Base-by-base conservation (phyloP, 2,113 vertebrate species). In the Prunella himalayana region DNA sequence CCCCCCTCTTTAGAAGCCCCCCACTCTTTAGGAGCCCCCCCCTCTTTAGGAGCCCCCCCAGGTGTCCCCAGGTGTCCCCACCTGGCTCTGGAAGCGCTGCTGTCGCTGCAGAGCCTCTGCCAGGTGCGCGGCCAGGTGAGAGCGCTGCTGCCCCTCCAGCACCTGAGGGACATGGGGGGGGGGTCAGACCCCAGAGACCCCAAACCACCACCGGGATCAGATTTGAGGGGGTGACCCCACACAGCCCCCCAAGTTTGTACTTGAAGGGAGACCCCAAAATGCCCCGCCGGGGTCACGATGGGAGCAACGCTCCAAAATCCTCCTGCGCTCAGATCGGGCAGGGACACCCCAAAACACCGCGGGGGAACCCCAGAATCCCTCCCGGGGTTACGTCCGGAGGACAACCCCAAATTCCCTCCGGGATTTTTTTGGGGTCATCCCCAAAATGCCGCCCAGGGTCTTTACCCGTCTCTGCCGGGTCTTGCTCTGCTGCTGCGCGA, bases 321-420 rank as follows among this genome's bases (percentile, higher is more conserved):
- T n/a, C 22, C 6, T 11, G 7, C 2, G 6, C 27, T 30, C 27
- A 3, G 19, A 30, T 23, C 5, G 2, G 20, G 5, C 19, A 16
- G 25, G 18, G 9, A 35, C 13, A 28, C 13, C 45, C 17, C 65
- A 68, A 37, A 50, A 49, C 1, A 15, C 24, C 25, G 7, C 47
- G 13, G n/a, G 45, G 9, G 8, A 24, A 11, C 13, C 33, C 13
- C 33, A 15, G 24, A 49, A 19, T n/a, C 13, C 7, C 50, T 28
- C 25, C 50, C 9, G 23, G 25, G n/a, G 8, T 22, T 31, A 7
- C 17, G 30, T 11, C 5, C 23, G 25, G 5, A 9, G 37, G 11
- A 33, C 16, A 15, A 20, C 23, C 39, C 31, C 30, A 9, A 27
- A 56, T 7, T 13, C 0, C 10, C 15, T 35, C 20, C 10, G 20